Evolutionary conservation across 2,113 vertebrate genomes (phyloP).

Genomic region (Protomyctophum bolini): DNA sequence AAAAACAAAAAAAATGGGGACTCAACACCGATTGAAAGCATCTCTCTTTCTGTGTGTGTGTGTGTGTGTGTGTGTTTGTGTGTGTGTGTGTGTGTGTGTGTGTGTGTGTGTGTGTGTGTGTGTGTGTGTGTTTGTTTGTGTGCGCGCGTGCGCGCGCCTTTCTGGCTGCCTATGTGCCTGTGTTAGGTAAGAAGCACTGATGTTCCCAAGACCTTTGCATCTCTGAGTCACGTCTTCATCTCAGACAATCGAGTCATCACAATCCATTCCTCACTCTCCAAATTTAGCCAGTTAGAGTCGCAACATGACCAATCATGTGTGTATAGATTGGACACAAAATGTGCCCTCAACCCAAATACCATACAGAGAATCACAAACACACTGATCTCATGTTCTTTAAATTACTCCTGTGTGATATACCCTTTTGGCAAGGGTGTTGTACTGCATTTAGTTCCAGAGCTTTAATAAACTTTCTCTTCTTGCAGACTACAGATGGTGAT

Average conservation of each 20-base stretch:
- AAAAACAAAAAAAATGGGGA: not conserved
- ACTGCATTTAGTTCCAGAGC: slow-evolving; percentile 44
- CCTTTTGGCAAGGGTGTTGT: slow-evolving; percentile 48
- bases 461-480: slow-evolving; percentile 40
- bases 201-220: slow-evolving; percentile 5
- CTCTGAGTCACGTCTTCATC: slow-evolving; percentile 43
- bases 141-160: too few species aligned
- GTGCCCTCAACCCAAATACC: slow-evolving; percentile 23
- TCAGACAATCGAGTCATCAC: slow-evolving; percentile 15
- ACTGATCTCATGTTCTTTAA: slow-evolving; percentile 8
- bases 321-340: slow-evolving; percentile 29
- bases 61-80: not conserved
- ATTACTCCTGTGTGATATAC: slow-evolving; percentile 44
- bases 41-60: not conserved
- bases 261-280: slow-evolving; percentile 23
- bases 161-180: not conserved
- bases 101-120: not conserved
- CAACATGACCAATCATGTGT: slow-evolving; percentile 22
- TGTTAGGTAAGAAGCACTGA: slow-evolving; percentile 6
- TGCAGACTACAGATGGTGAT: slow-evolving; percentile 58
- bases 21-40: too few species aligned
- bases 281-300: slow-evolving; percentile 7
- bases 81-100: not conserved
- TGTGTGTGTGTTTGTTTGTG: not conserved
- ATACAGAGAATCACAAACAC: slow-evolving; percentile 46